phyloP scores from a whole-genome alignment of 2,888 invertebrate species.

The Sacculina carcini region DNA sequence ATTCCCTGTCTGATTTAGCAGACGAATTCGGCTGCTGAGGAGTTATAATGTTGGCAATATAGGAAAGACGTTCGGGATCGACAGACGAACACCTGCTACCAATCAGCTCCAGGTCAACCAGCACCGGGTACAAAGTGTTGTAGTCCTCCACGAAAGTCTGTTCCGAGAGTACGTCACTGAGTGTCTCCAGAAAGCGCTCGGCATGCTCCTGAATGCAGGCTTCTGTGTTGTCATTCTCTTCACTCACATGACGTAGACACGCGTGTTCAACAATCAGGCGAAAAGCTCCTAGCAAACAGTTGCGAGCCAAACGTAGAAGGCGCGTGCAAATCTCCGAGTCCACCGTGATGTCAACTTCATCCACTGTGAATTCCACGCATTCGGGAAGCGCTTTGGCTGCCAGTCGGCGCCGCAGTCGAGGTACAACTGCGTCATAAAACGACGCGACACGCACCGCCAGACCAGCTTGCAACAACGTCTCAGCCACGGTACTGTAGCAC shows the following conservation, averaged over 20 bases:
- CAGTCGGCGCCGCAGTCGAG: conserved; percentile 24
- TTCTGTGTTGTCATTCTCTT: not conserved
- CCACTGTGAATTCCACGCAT: too few relatives aligned
- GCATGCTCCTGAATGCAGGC: conserved; percentile 14
- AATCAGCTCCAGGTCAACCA: conserved; percentile 32
- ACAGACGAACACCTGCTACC: not conserved
- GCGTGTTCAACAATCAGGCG: conserved; percentile 7
- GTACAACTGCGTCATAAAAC: conserved; percentile 46
- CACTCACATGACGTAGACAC: conserved; percentile 7
- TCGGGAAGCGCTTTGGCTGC: not conserved
- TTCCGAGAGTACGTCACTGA: conserved; percentile 27
- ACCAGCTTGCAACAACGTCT: too few relatives aligned
- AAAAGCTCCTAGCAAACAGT: conserved; percentile 7
- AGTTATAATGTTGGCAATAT: not conserved
- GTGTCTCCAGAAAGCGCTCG: conserved; percentile 22
- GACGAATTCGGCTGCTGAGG: not conserved
- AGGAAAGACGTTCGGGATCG: not conserved
- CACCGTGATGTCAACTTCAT: conserved; percentile 1
- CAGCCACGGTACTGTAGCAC: not conserved
- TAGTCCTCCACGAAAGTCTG: conserved; percentile 39
- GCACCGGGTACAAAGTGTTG: conserved; percentile 34
- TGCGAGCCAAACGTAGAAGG: conserved; percentile 6
- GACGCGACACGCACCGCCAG: conserved; percentile 22
- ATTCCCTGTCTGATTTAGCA: too few relatives aligned
- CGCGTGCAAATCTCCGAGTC: not conserved